phyloP scores from a whole-genome alignment of 2,888 invertebrate genomes.

The Neoscelio sp. region DNA sequence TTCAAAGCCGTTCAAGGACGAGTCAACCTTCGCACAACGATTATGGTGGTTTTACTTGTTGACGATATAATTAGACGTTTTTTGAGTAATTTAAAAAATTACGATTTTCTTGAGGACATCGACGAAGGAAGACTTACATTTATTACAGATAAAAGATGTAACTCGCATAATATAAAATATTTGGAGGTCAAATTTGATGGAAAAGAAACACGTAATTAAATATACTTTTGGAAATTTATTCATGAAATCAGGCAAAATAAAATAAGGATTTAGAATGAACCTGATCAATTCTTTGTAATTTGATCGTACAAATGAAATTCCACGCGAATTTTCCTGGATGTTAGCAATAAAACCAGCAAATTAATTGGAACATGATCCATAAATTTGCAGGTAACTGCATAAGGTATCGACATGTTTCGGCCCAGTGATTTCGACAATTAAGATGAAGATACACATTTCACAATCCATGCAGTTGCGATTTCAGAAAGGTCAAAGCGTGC shows the following conservation, averaged over 20 bases:
- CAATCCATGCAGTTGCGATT: conserved; percentile 29
- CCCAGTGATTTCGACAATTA: conserved; percentile 24
- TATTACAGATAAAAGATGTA: no score
- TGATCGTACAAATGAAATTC: not conserved
- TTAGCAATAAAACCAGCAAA: not conserved
- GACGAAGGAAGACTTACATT: not conserved
- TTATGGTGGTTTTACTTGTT: conserved; percentile 4
- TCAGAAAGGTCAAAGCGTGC: conserved; percentile 59
- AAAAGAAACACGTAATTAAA: no score
- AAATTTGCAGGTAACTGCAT: not conserved
- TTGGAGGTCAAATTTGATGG: no score
- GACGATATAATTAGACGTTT: conserved; percentile 24
- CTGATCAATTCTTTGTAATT: no score
- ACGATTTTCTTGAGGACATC: conserved; percentile 20
- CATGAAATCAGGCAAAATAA: no score
- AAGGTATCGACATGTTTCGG: conserved; percentile 1
- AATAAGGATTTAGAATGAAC: no score
- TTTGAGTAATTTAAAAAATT: conserved; percentile 11
- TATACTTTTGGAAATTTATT: no score
- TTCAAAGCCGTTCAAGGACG: conserved; percentile 38
- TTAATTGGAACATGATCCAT: not conserved
- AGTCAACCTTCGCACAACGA: conserved; percentile 14
- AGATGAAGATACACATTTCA: conserved; percentile 28
- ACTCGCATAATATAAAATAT: no score
- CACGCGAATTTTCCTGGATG: not conserved